Conservation (phyloP, 2,888 invertebrate species). For the Glaucopsyche alexis region DNA sequence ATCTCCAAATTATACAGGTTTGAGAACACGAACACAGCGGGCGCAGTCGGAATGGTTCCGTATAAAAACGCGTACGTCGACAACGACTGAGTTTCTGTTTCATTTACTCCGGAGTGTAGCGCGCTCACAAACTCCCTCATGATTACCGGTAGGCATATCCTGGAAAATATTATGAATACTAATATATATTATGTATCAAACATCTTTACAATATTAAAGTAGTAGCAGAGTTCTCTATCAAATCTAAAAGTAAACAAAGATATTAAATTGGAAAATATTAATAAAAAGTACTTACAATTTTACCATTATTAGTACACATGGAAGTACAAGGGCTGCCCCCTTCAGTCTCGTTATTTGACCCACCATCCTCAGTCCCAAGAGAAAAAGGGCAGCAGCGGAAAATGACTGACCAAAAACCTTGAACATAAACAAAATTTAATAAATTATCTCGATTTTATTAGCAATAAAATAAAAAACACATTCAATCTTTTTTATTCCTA, state of each 20-base stretch:
- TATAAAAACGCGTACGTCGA: constrained; percentile 97
- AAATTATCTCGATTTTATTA: background rate
- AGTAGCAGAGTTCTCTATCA: too few relatives aligned
- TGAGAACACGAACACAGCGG: constrained; percentile 97
- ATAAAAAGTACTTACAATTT: constrained; percentile 86
- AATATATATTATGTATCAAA: too few relatives aligned
- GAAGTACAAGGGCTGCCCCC: constrained; percentile 89
- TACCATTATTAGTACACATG: constrained; percentile 92
- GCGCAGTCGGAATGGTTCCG: constrained; percentile 97
- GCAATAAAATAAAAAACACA: too few relatives aligned
- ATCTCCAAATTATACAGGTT: constrained; percentile 91
- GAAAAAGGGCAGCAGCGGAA: constrained; percentile 93
- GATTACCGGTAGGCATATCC: constrained; percentile 90
- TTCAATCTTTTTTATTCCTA: too few relatives aligned
- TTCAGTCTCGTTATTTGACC: constrained; percentile 90
- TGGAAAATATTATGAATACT: constrained; percentile 50
- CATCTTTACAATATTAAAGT: too few relatives aligned
- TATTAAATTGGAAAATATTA: too few relatives aligned
- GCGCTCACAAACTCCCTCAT: constrained; percentile 92
- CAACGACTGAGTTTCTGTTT: constrained; percentile 88
- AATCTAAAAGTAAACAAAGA: too few relatives aligned
- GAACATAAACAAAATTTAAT: constrained; percentile 33
- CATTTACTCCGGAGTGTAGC: constrained; percentile 83
- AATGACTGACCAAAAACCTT: constrained; percentile 92
- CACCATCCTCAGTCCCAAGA: constrained; percentile 95